phyloP scores from a whole-genome alignment of 2,888 invertebrate species.

The Hypomecis atomaria region DNA sequence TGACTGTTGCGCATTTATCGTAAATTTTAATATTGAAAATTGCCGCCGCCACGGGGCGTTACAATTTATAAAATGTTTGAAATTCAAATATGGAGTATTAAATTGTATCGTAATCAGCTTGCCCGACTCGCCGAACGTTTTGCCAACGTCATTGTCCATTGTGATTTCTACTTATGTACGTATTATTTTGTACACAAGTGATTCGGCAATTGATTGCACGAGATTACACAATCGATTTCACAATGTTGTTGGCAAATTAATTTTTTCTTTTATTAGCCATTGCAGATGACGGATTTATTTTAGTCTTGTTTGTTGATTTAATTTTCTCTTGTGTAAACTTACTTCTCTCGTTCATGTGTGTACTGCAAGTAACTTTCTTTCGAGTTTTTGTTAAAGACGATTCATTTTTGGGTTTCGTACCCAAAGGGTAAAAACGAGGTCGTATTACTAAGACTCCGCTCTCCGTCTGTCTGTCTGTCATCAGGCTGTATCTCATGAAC shows the following conservation, averaged over 20 bases:
- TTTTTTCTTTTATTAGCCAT: slow-evolving; percentile 9
- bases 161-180: slow-evolving; percentile 13
- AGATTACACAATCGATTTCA: slow-evolving; percentile 14
- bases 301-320: background rate
- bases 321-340: background rate
- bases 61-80: slow-evolving; percentile 64
- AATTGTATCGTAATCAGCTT: slow-evolving; percentile 59
- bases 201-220: slow-evolving; percentile 17
- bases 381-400: too few species aligned
- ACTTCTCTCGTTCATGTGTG: background rate
- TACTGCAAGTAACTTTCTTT: too few species aligned
- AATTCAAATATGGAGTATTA: slow-evolving; percentile 55
- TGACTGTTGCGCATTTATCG: slow-evolving; percentile 55
- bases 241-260: slow-evolving; percentile 21
- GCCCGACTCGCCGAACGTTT: slow-evolving; percentile 48
- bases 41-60: slow-evolving; percentile 57
- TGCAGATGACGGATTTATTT: background rate
- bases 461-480: too few species aligned
- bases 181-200: slow-evolving; percentile 21
- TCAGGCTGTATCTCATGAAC: too few species aligned
- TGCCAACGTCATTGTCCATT: slow-evolving; percentile 40
- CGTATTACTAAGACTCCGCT: too few species aligned
- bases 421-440: too few species aligned
- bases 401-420: too few species aligned
- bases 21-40: slow-evolving; percentile 34